Conservation (phyloP, 2,888 invertebrate species). For the Drosophila suboccidentalis region DNA sequence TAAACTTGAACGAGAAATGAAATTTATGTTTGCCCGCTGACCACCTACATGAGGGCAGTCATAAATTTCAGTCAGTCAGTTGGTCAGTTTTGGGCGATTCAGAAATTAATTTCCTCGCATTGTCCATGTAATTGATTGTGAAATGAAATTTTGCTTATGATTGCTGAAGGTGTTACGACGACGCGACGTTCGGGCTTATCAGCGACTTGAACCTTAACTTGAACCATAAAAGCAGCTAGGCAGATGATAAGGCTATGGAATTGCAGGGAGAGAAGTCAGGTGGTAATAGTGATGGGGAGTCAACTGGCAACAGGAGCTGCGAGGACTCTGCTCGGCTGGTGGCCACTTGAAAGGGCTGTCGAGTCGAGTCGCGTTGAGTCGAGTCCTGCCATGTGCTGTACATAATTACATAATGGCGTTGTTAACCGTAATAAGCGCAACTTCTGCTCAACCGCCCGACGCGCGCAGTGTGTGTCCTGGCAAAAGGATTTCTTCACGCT, state of each 20-base stretch:
- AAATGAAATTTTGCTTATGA: slow-evolving; percentile 29
- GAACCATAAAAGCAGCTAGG: slow-evolving; percentile 10
- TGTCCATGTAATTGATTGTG: slow-evolving; percentile 26
- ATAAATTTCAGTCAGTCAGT: slow-evolving; percentile 40
- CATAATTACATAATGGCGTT: slow-evolving; percentile 81
- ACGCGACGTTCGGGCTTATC: slow-evolving; percentile 35
- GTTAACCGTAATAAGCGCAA: slow-evolving; percentile 81
- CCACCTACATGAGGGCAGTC: slow-evolving; percentile 61
- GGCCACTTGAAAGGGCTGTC: slow-evolving; percentile 41
- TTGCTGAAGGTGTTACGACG: slow-evolving; percentile 21
- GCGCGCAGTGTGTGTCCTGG: slow-evolving; percentile 74
- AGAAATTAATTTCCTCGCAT: slow-evolving; percentile 16
- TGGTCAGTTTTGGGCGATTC: slow-evolving; percentile 9
- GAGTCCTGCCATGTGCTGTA: slow-evolving; percentile 45
- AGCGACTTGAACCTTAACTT: slow-evolving; percentile 13
- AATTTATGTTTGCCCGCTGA: slow-evolving; percentile 61
- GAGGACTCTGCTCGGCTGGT: slow-evolving; percentile 46
- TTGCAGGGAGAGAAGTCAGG: background rate
- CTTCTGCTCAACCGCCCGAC: slow-evolving; percentile 61
- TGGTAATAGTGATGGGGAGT: background rate
- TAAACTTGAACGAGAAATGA: slow-evolving; percentile 41
- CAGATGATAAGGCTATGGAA: slow-evolving; percentile 32
- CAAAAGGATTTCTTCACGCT: slow-evolving; percentile 69
- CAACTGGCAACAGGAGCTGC: slow-evolving; percentile 14
- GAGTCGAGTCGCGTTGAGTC: slow-evolving; percentile 34